Evolutionary conservation across 2,888 invertebrate genomes (phyloP), one percentile per base, ranked within the genome.

Genomic region (Erebia ligea): DNA sequence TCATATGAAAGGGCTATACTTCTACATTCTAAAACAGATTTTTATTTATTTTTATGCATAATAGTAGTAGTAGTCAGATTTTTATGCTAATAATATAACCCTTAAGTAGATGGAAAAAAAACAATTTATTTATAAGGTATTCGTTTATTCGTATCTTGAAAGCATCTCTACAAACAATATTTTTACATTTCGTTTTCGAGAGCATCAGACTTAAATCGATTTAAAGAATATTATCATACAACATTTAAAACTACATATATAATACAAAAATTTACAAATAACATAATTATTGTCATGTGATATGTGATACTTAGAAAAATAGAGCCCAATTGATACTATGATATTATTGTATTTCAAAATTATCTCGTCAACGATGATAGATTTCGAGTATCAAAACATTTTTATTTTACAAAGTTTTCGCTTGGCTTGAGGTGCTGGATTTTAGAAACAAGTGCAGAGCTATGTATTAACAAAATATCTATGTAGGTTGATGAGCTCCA

Each of bases 191-290:
- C 76, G 70, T 82, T 80, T 79, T 84, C 80, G 84, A 87, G 84
- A 86, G 85, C 82, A 80, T 82, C 82, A 85, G 80, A 81, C 85
- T 85, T 84, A 82, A 76, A 77, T 81, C 81, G 76, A 76, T 77
- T 80, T 84, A 84, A 84, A 61, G 48, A 45, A 21, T 45, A 62
- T 48, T 82, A 81, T 82, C 86, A 83, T 86, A 91, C 84, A 86
- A 83, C 79, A 75, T 77, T 87, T 86, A 81, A 73, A 82, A 78
- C 90, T 91, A 92, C 92, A 93, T 92, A 92, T 93, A 93, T 92
- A 83, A 81, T 92, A 93, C 92, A 92, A 86, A 83, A 81, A 88
- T 90, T 89, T 92, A 91, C 92, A 90, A 82, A 48, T 69, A 67
- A 66, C 17, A 54, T 67, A 64, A 66, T 72, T 85, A 74, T 84